These are phyloP conservation scores for Actinia tenebrosa DNA, from an alignment of 64 coral and sea anemone species.

Conservation along the genomic window DNA sequence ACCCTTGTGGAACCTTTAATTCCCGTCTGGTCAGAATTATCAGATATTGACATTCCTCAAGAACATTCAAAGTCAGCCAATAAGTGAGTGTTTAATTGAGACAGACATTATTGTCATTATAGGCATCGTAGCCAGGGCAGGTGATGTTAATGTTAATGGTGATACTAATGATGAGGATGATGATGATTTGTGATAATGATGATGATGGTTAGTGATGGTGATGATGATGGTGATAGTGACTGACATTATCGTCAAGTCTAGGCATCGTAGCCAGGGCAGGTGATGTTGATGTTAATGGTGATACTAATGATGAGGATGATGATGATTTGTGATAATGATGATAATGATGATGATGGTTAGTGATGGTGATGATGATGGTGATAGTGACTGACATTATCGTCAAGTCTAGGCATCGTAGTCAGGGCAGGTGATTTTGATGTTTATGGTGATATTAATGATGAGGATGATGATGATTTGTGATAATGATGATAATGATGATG, in stretches of 20 bases:
- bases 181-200: neutral
- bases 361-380: neutral
- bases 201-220: neutral
- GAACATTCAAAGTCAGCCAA: conserved; percentile 9
- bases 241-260: too few relatives aligned
- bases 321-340: neutral
- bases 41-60: conserved; percentile 33
- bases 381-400: neutral
- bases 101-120: too few relatives aligned
- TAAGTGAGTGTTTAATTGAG: neutral
- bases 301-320: neutral
- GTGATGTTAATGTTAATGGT: neutral
- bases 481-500: too few relatives aligned
- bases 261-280: too few relatives aligned
- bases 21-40: conserved; percentile 66
- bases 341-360: neutral
- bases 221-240: neutral
- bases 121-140: neutral
- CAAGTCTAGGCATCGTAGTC: too few relatives aligned
- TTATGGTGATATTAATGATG: too few relatives aligned
- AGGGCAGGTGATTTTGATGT: too few relatives aligned
- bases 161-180: neutral
- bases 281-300: neutral
- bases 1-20: conserved; percentile 65
- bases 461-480: too few relatives aligned